Base-by-base conservation (phyloP, 1,140 invertebrate species). In the Euura saliciscinereae region DNA sequence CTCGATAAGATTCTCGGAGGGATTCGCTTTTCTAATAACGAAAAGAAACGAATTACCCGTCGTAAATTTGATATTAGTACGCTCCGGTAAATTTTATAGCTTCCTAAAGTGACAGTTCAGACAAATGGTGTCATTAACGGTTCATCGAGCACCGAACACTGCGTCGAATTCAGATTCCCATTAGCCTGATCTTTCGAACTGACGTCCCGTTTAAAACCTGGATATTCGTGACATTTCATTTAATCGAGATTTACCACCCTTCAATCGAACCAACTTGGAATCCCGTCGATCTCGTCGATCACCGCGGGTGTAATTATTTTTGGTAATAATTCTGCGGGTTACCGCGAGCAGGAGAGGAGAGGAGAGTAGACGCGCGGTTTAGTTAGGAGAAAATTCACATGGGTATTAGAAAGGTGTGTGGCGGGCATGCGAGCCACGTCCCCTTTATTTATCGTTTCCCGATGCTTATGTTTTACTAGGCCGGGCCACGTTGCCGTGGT, bases 401-500 rank as follows among this genome's bases (percentile, higher is more conserved):
- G 28, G 28, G 28, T 28, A 28, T 28, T 28, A 28, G 28, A 28
- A 28, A n/a, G 13, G 51, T 59, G 51, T 59, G 51, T 59, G 51
- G 51, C 13, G 51, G 13, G 83, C 78, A 86, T 87, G 84, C 85
- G 82, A 79, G 71, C 85, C 86, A 87, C 85, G 86, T 86, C 84
- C 85, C 81, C 83, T 83, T 86, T 86, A 87, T 86, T 87, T 87
- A 87, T 87, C 84, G 86, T 86, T 87, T 86, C 84, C 83, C 86
- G 80, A 86, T 87, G 85, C 85, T 87, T 86, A 86, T 87, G 85
- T 87, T 86, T 86, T 85, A 86, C 85, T 85, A 86, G 85, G 82
- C 84, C 82, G 78, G 74, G 77, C 67, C 43, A 13, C 28, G 43
- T 43, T 67, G 64, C 65, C 77, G 73, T 74, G 74, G 77, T 83